Evolutionary conservation across 2,113 vertebrate species (phyloP), one percentile per base, ranked within the genome.

Genomic region (Nothocercus nigrocapillus): DNA sequence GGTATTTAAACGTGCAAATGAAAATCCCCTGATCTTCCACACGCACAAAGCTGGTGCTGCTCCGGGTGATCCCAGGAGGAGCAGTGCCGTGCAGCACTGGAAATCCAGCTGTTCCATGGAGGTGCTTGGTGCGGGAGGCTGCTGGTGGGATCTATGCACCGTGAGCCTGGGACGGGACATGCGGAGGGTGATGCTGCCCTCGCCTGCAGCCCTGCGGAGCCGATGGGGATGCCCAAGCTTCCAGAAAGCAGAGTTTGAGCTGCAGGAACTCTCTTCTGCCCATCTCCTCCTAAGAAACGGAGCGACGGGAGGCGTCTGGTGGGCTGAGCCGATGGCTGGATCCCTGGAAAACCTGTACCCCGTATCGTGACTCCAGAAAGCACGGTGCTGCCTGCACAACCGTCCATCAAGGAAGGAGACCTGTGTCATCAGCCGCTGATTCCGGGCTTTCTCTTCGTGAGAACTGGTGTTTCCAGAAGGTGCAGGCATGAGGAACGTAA

Each of bases 341-440:
- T 95, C 91, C 61, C 70, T 67, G 68, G 62, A 95, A 95, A 91
- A 94, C 64, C 85, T 94, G 78, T 67, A 56, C 64, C 87, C 88
- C 91, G 78, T 89, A 82, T 85, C 79, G 74, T 22, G 25, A 73
- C 91, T 83, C 68, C 80, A 85, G 66, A 89, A 82, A 69, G 54
- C 32, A 21, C 38, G 73, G 59, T 0, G 2, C 38, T 93, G 89
- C 11, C 51, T 89, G 64, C 49, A 16, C 18, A 25, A 21, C 42
- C 30, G 49, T 28, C 34, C 32, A 7, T 54, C 24, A 66, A 40
- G 93, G 70, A 49, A 54, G 62, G 58, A 90, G 51, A 62, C 49
- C 5, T 18, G 18, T 66, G 7, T 63, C 66, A 51, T 22, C 51
- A 85, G 25, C 2, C 5, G 12, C 42, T 78, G 54, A 63, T 75